Conservation (phyloP, 2,113 vertebrate species). For the Forbesichthys papilliferus region DNA sequence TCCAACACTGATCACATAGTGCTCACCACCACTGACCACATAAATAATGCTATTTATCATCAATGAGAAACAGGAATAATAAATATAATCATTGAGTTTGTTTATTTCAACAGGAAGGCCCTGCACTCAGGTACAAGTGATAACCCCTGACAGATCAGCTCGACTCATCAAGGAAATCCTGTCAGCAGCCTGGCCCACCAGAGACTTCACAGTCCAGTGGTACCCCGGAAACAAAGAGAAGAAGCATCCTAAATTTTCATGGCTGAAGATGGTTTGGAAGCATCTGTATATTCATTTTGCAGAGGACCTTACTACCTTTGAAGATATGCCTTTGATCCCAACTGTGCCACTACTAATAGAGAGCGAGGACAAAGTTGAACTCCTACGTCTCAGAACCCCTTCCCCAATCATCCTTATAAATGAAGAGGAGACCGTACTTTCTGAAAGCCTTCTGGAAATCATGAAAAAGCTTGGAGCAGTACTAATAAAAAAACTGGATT, state of each 20-base stretch:
- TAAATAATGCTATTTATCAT: background rate
- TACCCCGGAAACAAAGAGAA: constrained; percentile 83
- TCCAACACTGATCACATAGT: too few species aligned
- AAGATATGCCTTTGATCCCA: constrained; percentile 97
- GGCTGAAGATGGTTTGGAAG: constrained; percentile 95
- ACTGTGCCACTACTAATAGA: constrained; percentile 83
- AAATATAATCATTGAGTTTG: background rate
- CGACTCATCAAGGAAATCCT: constrained; percentile 93
- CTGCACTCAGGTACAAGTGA: constrained; percentile 91
- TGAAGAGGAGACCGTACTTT: constrained; percentile 81
- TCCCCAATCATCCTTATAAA: constrained; percentile 86
- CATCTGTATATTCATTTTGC: constrained; percentile 94
- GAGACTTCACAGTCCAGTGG: constrained; percentile 91
- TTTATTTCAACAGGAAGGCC: constrained; percentile 83
- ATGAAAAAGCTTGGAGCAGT: constrained; percentile 90
- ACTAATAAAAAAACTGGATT: constrained; percentile 88
- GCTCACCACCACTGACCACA: too few species aligned
- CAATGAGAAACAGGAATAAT: background rate
- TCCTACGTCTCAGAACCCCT: constrained; percentile 88
- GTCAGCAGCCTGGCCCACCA: constrained; percentile 83
- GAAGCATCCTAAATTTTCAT: constrained; percentile 86
- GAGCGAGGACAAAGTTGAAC: constrained; percentile 74
- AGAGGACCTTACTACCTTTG: constrained; percentile 89
- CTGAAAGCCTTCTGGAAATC: constrained; percentile 84
- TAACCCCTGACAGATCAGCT: constrained; percentile 91